Evolutionary conservation across 2,888 invertebrate genomes (phyloP).

Genomic region (Drosophila planitibia): DNA sequence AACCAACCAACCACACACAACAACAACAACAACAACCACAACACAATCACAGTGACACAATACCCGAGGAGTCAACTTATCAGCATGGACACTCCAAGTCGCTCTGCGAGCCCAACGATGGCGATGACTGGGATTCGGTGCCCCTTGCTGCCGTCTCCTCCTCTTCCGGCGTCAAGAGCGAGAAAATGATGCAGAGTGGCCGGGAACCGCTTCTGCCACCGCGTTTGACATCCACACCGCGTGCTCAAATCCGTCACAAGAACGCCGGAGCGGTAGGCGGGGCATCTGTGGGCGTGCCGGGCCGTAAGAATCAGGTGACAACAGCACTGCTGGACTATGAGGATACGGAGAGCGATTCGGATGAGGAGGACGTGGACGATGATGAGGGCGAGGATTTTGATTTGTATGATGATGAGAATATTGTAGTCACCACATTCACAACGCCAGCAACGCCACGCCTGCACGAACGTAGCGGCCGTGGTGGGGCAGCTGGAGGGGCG

Average conservation of each 20-base stretch:
- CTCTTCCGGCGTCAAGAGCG: constrained; percentile 81
- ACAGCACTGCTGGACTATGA: constrained; percentile 87
- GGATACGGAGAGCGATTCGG: constrained; percentile 84
- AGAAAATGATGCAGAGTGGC: constrained; percentile 76
- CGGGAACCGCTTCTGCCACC: constrained; percentile 87
- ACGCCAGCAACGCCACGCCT: constrained; percentile 59
- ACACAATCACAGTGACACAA: constrained; percentile 87
- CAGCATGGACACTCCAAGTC: constrained; percentile 87
- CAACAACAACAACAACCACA: constrained; percentile 37
- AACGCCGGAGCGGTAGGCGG: constrained; percentile 68
- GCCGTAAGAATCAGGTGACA: constrained; percentile 86
- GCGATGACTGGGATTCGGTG: constrained; percentile 85
- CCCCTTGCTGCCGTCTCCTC: constrained; percentile 79
- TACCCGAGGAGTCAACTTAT: constrained; percentile 89
- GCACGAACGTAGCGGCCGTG: constrained; percentile 49
- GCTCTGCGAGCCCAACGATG: constrained; percentile 86
- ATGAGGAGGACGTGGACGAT: constrained; percentile 82
- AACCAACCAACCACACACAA: constrained; percentile 52
- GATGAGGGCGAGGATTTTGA: constrained; percentile 85
- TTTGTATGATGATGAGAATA: constrained; percentile 85
- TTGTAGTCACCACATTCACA: constrained; percentile 83
- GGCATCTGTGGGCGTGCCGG: constrained; percentile 54
- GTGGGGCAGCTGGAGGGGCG: constrained; percentile 13
- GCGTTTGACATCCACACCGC: constrained; percentile 87
- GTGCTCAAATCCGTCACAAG: constrained; percentile 88